These are phyloP conservation scores for Planococcus citri DNA, from an alignment of 1,140 invertebrate genomes.

Conservation along the genomic window DNA sequence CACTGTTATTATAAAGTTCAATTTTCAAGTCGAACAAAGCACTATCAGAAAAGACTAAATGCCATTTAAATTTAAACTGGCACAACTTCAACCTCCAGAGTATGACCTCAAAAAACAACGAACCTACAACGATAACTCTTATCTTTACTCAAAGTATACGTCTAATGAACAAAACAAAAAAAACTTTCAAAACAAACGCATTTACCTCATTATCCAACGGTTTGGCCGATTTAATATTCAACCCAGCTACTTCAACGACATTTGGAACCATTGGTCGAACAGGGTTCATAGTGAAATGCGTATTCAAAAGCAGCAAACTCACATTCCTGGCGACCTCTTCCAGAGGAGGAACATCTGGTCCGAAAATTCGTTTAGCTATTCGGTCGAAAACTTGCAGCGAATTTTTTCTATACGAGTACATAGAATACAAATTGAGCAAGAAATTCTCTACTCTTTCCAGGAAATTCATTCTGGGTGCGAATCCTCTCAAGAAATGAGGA, in stretches of 20 bases:
- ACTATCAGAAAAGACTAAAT: too few species aligned
- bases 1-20: too few species aligned
- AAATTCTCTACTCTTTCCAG: conserved; percentile 24
- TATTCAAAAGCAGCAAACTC: conserved; percentile 30
- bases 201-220: conserved; percentile 26
- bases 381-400: conserved; percentile 17
- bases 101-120: too few species aligned
- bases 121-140: too few species aligned
- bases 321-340: conserved; percentile 28
- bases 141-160: too few species aligned
- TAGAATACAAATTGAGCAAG: not conserved
- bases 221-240: conserved; percentile 27
- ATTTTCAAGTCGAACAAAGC: too few species aligned
- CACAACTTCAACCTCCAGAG: too few species aligned
- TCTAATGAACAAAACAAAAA: too few species aligned
- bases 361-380: conserved; percentile 37
- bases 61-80: too few species aligned
- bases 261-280: conserved; percentile 43
- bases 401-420: conserved; percentile 18
- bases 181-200: too few species aligned
- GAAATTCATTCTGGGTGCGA: not conserved
- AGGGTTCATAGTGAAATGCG: conserved; percentile 36
- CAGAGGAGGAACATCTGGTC: conserved; percentile 42
- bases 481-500: not conserved
- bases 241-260: conserved; percentile 50